phyloP scores from a whole-genome alignment of 2,888 invertebrate species.

The Megalurothrips usitatus region DNA sequence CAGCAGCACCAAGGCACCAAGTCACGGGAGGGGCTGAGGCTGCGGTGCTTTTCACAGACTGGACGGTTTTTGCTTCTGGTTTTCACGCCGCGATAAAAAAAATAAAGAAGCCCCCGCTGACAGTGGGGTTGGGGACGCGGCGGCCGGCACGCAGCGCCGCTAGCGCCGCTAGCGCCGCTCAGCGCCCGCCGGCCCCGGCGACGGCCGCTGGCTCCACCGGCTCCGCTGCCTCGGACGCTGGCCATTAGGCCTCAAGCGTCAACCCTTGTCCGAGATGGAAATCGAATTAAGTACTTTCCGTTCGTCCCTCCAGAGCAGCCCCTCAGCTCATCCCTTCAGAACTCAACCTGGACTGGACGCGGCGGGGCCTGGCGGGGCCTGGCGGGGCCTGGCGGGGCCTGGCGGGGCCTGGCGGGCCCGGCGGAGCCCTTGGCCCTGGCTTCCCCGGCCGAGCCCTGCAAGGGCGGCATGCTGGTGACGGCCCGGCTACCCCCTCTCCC shows the following conservation, averaged over 20 bases:
- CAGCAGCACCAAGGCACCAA: no score
- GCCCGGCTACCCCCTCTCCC: no score
- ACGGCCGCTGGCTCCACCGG: background rate
- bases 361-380: background rate
- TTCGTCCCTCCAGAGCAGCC: background rate
- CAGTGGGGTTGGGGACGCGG: background rate
- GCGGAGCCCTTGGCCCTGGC: no score
- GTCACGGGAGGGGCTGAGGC: no score
- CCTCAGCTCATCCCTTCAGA: background rate
- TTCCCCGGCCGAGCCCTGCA: background rate
- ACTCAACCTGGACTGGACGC: background rate
- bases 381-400: no score
- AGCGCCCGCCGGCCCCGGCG: background rate
- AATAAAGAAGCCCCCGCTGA: no score
- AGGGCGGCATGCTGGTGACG: background rate
- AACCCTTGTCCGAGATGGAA: slow-evolving; percentile 22
- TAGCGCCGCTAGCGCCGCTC: background rate
- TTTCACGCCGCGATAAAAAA: no score
- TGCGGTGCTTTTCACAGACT: no score
- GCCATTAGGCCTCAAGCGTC: slow-evolving; percentile 19
- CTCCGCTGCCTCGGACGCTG: background rate
- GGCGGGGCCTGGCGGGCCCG: no score
- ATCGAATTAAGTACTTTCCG: slow-evolving; percentile 26
- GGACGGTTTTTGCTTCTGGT: no score
- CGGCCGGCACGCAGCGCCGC: background rate